Conservation (phyloP, 2,797 vertebrate species). For the Hypotaenidia philippensis region DNA sequence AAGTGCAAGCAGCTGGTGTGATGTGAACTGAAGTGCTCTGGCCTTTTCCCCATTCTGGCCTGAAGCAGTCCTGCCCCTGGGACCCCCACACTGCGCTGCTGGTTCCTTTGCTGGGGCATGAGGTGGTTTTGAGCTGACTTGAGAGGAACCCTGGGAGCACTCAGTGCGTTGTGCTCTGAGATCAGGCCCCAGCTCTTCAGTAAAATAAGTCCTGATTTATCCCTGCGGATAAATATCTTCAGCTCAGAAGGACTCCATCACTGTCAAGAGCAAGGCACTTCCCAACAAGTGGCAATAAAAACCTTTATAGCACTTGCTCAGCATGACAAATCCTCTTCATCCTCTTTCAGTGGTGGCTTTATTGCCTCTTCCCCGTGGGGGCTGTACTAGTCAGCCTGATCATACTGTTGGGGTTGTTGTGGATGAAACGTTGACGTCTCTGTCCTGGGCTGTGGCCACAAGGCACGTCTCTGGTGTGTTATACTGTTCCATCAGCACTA, state of each 20-base stretch:
- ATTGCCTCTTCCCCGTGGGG: not conserved
- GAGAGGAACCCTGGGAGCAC: not conserved
- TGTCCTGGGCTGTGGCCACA: not conserved
- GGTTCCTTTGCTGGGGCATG: not conserved
- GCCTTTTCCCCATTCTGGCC: not conserved
- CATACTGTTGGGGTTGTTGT: not conserved
- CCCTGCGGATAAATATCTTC: slow-evolving; percentile 14
- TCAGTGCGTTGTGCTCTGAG: not conserved
- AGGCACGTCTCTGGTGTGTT: not conserved
- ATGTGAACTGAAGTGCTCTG: not conserved
- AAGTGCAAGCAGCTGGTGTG: not conserved
- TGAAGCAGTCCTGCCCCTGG: not conserved
- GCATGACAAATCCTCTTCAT: not conserved
- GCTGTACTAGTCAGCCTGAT: not conserved
- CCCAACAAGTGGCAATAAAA: slow-evolving; percentile 46
- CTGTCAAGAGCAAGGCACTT: not conserved
- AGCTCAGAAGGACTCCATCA: slow-evolving; percentile 14
- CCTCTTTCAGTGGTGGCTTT: not conserved
- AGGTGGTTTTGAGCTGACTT: not conserved
- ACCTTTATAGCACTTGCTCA: not conserved
- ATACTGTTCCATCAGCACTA: not conserved
- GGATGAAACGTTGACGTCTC: not conserved
- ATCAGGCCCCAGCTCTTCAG: not conserved
- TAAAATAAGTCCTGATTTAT: slow-evolving; percentile 18
- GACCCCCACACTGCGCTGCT: fast-evolving